Evolutionary conservation across 1,140 invertebrate species (phyloP), one percentile per base, ranked within the genome.

Genomic region (Scaptodrosophila lebanonensis): DNA sequence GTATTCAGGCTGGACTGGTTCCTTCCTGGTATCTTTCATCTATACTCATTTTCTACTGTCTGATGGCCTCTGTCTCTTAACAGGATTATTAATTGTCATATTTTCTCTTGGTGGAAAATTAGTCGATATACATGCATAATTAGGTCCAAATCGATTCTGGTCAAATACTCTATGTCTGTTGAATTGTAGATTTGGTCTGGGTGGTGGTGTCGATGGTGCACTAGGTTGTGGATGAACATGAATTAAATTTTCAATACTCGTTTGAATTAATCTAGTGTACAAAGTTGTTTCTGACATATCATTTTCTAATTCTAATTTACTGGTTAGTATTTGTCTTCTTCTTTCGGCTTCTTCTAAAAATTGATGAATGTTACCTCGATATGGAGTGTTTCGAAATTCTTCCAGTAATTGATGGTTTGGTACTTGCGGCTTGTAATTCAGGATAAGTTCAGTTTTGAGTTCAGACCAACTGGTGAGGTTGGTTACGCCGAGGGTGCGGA

Each of bases 321-420:
- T 52, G 11, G 11, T 40, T 30, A 39, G 13, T 32, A 22, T 25
- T 17, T 52, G 38, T 18, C 49, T 0, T 33, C 13, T 40, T 33
- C 12, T 52, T n/a, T 52, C 45, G 32, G 49, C 36, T 18, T 52
- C 38, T 42, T 52, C 38, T 6, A 52, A 12, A 6, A 52, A 52
- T 8, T 52, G 49, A 8, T 38, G 27, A 11, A 52, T 42, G 8
- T 52, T 52, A 27, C 45, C 45, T 36, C 30, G 15, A 20, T 32
- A 38, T 50, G 30, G 38, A 16, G 12, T 49, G 11, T 52, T 52
- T n/a, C 49, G 13, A 15, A 52, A 52, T 4, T 52, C 38, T 11
- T 52, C 29, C 38, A 50, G 12, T 12, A 50, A 25, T 30, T 40
- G 29, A 8, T 53, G 50, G 4, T 36, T 53, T 6, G 49, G 48